Evolutionary conservation across 2,888 invertebrate genomes (phyloP).

Genomic region (Diploptera punctata): DNA sequence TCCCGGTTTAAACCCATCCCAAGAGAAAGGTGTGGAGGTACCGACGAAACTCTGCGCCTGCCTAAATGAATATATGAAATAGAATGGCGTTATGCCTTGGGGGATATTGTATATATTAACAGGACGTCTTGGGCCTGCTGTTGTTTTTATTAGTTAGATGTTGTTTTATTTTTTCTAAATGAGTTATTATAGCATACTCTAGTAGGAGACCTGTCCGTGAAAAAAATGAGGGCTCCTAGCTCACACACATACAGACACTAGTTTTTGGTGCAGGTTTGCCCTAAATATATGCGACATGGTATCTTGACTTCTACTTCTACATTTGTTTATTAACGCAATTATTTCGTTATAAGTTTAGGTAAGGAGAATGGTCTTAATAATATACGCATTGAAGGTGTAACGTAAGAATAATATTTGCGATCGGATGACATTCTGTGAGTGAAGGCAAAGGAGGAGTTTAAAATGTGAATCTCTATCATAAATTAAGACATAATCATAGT

Average conservation of each 20-base stretch:
- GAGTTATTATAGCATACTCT: background rate
- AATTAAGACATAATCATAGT: too few relatives aligned
- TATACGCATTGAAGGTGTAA: too few relatives aligned
- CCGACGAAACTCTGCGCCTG: background rate
- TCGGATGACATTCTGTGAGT: too few relatives aligned
- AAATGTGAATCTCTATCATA: too few relatives aligned
- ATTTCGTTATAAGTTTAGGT: too few relatives aligned
- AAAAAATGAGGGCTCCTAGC: background rate
- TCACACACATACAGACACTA: background rate
- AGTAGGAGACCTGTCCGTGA: background rate
- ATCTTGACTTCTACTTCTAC: too few relatives aligned
- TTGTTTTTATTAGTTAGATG: background rate
- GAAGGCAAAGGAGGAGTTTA: too few relatives aligned
- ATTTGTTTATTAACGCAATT: too few relatives aligned
- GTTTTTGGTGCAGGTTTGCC: background rate
- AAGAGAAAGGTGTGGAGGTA: background rate
- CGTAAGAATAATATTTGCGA: too few relatives aligned
- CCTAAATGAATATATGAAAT: background rate
- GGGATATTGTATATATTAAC: background rate
- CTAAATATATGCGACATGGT: background rate
- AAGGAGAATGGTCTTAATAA: too few relatives aligned
- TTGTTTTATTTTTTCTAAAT: background rate
- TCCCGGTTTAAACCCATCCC: background rate
- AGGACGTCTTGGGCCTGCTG: background rate
- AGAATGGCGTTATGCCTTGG: background rate